Evolutionary conservation across 2,113 vertebrate species (phyloP).

Genomic region (Pteronura brasiliensis): DNA sequence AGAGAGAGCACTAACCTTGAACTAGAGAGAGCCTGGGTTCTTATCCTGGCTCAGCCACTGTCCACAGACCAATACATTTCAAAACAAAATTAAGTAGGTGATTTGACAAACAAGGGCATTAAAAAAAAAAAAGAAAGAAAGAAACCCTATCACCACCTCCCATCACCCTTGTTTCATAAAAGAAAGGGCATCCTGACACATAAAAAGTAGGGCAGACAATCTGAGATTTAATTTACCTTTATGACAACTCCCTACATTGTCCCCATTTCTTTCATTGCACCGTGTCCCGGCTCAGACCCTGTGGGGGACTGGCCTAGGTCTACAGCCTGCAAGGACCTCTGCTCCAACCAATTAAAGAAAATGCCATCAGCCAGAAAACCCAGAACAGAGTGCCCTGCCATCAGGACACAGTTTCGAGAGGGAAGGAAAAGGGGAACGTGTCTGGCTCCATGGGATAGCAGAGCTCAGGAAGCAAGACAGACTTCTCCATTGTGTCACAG

Average conservation of each 20-base stretch:
- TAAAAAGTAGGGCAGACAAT: constrained; percentile 53
- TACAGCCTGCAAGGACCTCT: neutral
- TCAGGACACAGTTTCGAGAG: neutral
- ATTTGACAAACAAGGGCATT: constrained; percentile 29
- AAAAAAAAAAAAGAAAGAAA: neutral
- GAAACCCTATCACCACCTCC: neutral
- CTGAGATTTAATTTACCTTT: constrained; percentile 53
- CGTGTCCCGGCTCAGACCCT: neutral
- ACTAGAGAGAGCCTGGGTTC: neutral
- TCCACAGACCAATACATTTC: neutral
- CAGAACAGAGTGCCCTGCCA: neutral
- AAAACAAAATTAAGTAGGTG: constrained; percentile 55
- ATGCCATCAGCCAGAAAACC: neutral
- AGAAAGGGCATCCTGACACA: constrained; percentile 60
- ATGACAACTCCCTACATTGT: neutral
- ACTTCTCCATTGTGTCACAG: neutral
- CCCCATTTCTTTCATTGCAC: constrained; percentile 28
- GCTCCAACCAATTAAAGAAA: constrained; percentile 19
- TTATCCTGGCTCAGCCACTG: neutral
- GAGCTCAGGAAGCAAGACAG: neutral
- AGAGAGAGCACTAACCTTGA: neutral
- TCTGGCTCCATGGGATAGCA: neutral
- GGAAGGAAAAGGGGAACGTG: constrained; percentile 34
- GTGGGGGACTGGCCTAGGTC: neutral
- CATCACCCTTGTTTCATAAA: constrained; percentile 59